These are phyloP conservation scores for Holotrichia oblita DNA, from an alignment of 1,140 invertebrate genomes.

Conservation along the genomic window DNA sequence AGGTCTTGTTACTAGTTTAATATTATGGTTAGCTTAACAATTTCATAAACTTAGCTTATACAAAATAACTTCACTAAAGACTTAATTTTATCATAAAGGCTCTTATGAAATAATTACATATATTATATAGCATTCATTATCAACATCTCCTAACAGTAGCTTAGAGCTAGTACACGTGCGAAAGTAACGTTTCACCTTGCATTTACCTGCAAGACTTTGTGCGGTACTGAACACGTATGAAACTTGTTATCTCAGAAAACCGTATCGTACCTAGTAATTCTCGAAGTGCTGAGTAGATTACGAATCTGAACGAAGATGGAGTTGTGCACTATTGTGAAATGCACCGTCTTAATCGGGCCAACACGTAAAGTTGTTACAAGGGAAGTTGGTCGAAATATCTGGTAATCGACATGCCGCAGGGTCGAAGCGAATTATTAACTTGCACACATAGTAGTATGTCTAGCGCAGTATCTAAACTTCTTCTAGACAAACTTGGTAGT, in stretches of 20 bases:
- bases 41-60: too few relatives aligned
- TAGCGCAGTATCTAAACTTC: not conserved
- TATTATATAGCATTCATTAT: too few relatives aligned
- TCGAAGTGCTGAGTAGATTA: conserved; percentile 13
- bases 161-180: too few relatives aligned
- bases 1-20: too few relatives aligned
- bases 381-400: not conserved
- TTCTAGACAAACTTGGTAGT: not conserved
- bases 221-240: not conserved
- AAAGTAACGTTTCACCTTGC: too few relatives aligned
- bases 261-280: not conserved
- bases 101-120: not conserved
- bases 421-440: not conserved
- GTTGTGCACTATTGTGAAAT: not conserved
- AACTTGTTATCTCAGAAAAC: conserved; percentile 4
- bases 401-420: not conserved
- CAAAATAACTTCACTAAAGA: too few relatives aligned
- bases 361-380: not conserved
- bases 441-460: not conserved
- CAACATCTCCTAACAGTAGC: too few relatives aligned
- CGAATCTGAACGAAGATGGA: not conserved
- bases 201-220: too few relatives aligned
- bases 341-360: not conserved
- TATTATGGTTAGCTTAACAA: too few relatives aligned
- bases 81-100: too few relatives aligned